Evolutionary conservation across 2,797 vertebrate species (phyloP).

Genomic region (Nyctibius grandis): DNA sequence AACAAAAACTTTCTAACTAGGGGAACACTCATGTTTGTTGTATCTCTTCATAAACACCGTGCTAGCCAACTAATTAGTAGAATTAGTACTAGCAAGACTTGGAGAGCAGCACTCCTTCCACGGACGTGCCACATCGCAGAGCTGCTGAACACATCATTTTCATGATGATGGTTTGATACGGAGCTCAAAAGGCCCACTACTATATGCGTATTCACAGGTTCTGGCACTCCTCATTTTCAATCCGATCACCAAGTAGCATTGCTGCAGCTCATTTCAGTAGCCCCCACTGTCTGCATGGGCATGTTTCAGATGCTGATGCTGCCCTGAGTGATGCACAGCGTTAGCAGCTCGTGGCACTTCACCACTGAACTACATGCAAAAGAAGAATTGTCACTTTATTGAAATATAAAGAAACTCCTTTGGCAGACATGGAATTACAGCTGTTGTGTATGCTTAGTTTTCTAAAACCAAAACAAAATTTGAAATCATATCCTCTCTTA

Average conservation of each 20-base stretch:
- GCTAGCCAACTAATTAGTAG: neutral
- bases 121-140: rapidly evolving
- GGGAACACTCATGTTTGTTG: neutral
- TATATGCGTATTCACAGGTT: neutral
- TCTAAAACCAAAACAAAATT: conserved; percentile 22
- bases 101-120: neutral
- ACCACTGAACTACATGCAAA: neutral
- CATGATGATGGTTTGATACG: neutral
- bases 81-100: neutral
- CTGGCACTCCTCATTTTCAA: neutral
- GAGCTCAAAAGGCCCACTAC: neutral
- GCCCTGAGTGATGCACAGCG: neutral
- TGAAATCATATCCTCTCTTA: neutral
- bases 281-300: rapidly evolving
- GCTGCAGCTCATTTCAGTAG: neutral
- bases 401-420: neutral
- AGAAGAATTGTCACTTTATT: neutral
- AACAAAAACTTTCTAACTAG: neutral
- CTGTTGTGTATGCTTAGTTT: neutral
- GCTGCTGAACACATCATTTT: neutral
- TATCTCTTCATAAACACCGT: neutral
- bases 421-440: conserved; percentile 6
- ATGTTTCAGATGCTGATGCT: neutral
- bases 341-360: neutral
- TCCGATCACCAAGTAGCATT: neutral